These are phyloP conservation scores for Acanthococcus lagerstroemiae DNA, from an alignment of 2,888 invertebrate species.

Conservation along the genomic window DNA sequence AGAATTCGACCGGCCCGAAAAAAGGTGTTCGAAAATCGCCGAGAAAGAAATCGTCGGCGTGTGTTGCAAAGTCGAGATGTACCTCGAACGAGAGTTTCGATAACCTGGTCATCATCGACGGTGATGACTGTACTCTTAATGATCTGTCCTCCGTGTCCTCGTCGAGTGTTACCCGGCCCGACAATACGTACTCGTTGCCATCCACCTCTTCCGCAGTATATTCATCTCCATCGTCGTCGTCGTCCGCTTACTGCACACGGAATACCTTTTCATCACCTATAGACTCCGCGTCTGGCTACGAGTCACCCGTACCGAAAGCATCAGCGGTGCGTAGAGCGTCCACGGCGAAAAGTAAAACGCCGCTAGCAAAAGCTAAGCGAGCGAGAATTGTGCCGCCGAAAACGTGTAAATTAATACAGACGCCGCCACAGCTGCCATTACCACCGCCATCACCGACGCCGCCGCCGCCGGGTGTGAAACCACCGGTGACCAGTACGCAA, in stretches of 20 bases:
- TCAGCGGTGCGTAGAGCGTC: neutral
- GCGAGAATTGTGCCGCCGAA: slow-evolving; percentile 7
- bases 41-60: neutral
- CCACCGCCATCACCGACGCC: neutral
- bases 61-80: neutral
- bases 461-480: neutral
- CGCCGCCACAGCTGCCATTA: too few relatives aligned
- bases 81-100: neutral
- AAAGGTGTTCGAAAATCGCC: neutral
- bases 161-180: neutral
- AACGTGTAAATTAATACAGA: slow-evolving; percentile 18
- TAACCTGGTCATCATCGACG: slow-evolving; percentile 2
- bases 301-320: too few relatives aligned
- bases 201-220: too few relatives aligned
- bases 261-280: too few relatives aligned
- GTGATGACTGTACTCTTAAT: too few relatives aligned
- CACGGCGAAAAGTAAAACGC: neutral
- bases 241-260: neutral
- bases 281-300: neutral
- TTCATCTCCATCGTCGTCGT: slow-evolving; percentile 8
- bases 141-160: too few relatives aligned
- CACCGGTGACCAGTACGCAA: neutral
- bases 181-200: slow-evolving; percentile 1
- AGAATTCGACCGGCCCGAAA: neutral
- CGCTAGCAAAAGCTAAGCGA: too few relatives aligned